Base-by-base conservation (phyloP, 2,888 invertebrate genomes). In the Coenonympha glycerion region DNA sequence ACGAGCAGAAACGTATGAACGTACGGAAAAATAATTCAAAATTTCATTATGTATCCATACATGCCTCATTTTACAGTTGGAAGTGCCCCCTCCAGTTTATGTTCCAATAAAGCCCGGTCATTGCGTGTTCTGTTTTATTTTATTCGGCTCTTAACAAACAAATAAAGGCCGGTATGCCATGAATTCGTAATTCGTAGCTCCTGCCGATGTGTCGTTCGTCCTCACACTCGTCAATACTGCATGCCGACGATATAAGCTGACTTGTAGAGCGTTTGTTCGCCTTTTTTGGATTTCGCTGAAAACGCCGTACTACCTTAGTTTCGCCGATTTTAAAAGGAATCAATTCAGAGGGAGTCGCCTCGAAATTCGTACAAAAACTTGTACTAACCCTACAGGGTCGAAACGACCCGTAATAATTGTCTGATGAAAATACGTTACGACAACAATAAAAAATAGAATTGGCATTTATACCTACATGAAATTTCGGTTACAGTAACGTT, bases 141-240 rank as follows among this genome's bases (percentile, higher is more conserved):
- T 36, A 36, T 46, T 46, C 24, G 46, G 46, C 46, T 37, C 28
- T 46, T 46, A 46, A 46, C 36, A 37, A 46, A 46, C 46, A 37
- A 46, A 45, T 45, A 45, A 33, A 37, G 16, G 46, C 36, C n/a
- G 46, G 36, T 28, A 37, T 46, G 36, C 28, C 26, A 37, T 46
- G 37, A 46, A 46, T 46, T 36, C 13, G 34, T 46, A 46, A 46
- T 46, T 24, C 21, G 28, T 28, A 6, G 36, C 28, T 37, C 37
- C 37, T 46, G 24, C 34, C 15, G 15, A 16, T 18, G n/a, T 22
- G 21, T 9, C 30, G 44, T 22, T 19, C 11, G 11, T 18, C 33
- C 33, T 33, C 21, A 24, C 4, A 15, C 33, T 18, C 36, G 26
- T 46, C 36, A 46, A 46, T 46, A 13, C 22, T 24, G 45, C 2